Conservation (phyloP, 2,888 invertebrate species). For the Heliconius hortense region DNA sequence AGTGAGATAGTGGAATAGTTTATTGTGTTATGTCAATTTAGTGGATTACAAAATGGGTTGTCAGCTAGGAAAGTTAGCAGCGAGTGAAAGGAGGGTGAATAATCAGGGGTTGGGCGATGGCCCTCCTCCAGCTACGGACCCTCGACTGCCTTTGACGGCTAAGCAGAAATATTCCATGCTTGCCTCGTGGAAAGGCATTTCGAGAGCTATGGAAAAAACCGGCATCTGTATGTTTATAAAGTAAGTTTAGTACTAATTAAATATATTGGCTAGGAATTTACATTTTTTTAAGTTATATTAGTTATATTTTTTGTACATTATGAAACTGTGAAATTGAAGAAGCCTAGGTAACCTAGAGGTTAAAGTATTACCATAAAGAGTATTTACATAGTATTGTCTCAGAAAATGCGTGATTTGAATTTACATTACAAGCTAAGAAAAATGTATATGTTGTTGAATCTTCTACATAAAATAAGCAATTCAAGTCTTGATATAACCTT, state of each 20-base stretch:
- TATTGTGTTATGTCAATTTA: constrained; percentile 40
- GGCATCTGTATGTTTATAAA: constrained; percentile 95
- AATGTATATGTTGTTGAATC: not conserved
- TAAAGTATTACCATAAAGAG: too few species aligned
- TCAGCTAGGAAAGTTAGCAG: constrained; percentile 88
- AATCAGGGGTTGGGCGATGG: constrained; percentile 78
- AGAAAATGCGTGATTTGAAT: too few species aligned
- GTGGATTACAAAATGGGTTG: constrained; percentile 83
- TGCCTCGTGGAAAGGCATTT: constrained; percentile 95
- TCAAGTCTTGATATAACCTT: not conserved
- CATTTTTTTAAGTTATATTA: not conserved
- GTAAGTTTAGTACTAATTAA: constrained; percentile 81
- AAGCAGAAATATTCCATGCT: constrained; percentile 94
- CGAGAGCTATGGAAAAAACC: constrained; percentile 93
- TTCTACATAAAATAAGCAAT: not conserved
- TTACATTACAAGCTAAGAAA: not conserved
- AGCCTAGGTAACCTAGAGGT: too few species aligned
- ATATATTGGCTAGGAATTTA: not conserved
- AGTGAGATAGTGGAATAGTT: not conserved
- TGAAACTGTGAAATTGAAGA: too few species aligned
- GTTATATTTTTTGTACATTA: not conserved
- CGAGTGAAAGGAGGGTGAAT: constrained; percentile 75
- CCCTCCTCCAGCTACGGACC: constrained; percentile 87
- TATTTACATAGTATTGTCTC: too few species aligned
- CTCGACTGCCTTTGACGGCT: constrained; percentile 90